Base-by-base conservation (phyloP, 2,888 invertebrate genomes). In the Hybos culiciformis region DNA sequence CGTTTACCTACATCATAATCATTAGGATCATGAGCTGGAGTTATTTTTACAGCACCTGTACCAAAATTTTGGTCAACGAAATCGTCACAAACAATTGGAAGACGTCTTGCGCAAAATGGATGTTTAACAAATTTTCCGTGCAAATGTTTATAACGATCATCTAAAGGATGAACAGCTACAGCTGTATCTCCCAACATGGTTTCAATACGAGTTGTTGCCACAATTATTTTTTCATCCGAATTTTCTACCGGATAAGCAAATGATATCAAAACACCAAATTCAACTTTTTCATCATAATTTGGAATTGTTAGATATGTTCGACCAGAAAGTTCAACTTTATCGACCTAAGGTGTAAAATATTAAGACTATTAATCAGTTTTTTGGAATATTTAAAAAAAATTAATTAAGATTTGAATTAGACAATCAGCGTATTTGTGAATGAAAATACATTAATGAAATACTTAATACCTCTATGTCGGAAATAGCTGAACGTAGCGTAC, bases 401-500 rank as follows among this genome's bases (percentile, higher is more conserved):
- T n/a, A n/a, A n/a, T n/a, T n/a, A n/a, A n/a, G n/a, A n/a, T n/a
- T n/a, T n/a, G n/a, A n/a, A n/a, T n/a, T n/a, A n/a, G n/a, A n/a
- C n/a, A n/a, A n/a, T n/a, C n/a, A n/a, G n/a, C n/a, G n/a, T n/a
- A n/a, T n/a, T n/a, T n/a, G n/a, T n/a, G n/a, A n/a, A n/a, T n/a
- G n/a, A n/a, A n/a, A n/a, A n/a, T n/a, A n/a, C n/a, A n/a, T n/a
- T n/a, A n/a, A n/a, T n/a, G n/a, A n/a, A n/a, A n/a, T n/a, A n/a
- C n/a, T n/a, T n/a, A n/a, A n/a, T n/a, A n/a, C n/a, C 68, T 98
- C 98, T 51, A 99, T 96, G 61, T 99, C 98, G 0, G 97, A 97
- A 53, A 99, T 98, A 8, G 97, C 97, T 39, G 94, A 96, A 59
- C 91, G 88, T 12, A 99, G 69, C 0, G 87, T 74, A 59, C 97